A percentile compares a stretch with the other conserved stretches of the same genome.
phyloP scores from a whole-genome alignment of 2,888 invertebrate genomes.

The Mayetiola destructor region DNA sequence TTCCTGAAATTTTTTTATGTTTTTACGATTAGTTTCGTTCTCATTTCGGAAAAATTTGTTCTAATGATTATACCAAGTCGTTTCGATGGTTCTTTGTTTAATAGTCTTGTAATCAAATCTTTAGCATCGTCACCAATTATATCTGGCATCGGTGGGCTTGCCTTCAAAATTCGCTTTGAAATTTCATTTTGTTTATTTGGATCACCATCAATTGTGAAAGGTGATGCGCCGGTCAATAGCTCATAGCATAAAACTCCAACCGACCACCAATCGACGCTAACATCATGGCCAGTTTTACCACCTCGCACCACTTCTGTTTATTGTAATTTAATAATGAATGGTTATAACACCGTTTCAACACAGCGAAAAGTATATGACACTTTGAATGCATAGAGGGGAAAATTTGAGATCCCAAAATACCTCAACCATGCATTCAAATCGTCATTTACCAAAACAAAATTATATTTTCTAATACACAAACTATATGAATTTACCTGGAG shows the following conservation, averaged over 20 bases:
- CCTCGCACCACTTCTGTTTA: slow-evolving; percentile 53
- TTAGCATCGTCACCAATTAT: slow-evolving; percentile 52
- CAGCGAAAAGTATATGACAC: too few relatives aligned
- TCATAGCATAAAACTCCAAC: slow-evolving; percentile 94
- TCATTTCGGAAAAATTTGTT: background rate
- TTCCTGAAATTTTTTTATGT: slow-evolving; percentile 39
- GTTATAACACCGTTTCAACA: background rate
- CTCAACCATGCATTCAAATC: too few relatives aligned
- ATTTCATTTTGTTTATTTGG: slow-evolving; percentile 90
- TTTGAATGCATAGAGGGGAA: too few relatives aligned
- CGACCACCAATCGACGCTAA: slow-evolving; percentile 99
- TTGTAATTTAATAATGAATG: slow-evolving; percentile 9
- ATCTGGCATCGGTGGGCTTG: slow-evolving; percentile 78
- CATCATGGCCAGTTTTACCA: slow-evolving; percentile 83
- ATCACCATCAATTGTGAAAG: slow-evolving; percentile 92
- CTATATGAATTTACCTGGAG: slow-evolving; percentile 58
- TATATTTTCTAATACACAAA: too few relatives aligned
- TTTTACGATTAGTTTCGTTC: background rate
- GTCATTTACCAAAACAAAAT: too few relatives aligned
- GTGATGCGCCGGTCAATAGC: slow-evolving; percentile 89
- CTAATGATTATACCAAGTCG: slow-evolving; percentile 40
- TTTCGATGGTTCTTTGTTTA: slow-evolving; percentile 79
- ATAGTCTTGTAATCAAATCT: slow-evolving; percentile 63
- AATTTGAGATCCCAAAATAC: too few relatives aligned
- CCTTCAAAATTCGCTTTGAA: slow-evolving; percentile 75